Evolutionary conservation across 2,113 vertebrate genomes (phyloP).

Genomic region (Actinemys pallida): DNA sequence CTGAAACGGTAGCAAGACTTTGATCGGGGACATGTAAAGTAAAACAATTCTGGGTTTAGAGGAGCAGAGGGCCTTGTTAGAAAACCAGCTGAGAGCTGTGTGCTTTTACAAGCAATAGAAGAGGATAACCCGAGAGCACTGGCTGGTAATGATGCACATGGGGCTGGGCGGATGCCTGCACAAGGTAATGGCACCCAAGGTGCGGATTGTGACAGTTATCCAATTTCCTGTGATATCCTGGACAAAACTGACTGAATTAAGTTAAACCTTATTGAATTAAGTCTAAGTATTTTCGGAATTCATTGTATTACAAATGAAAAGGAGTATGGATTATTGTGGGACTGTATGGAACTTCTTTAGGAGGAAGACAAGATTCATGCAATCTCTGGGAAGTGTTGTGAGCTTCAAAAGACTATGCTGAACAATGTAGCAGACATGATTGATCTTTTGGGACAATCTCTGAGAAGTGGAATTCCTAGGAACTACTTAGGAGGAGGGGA

Average conservation of each 20-base stretch:
- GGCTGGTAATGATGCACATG: background rate
- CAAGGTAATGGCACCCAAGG: background rate
- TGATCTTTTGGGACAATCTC: background rate
- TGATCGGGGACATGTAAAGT: background rate
- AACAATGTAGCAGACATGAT: background rate
- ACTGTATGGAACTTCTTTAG: background rate
- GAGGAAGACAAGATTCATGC: background rate
- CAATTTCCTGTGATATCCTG: background rate
- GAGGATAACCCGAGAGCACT: background rate
- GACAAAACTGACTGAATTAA: background rate
- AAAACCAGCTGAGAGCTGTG: background rate
- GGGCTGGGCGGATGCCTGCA: background rate
- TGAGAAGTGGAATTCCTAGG: background rate
- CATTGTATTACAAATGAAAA: background rate
- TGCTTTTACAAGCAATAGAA: background rate
- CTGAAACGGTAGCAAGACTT: background rate
- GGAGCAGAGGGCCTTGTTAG: background rate
- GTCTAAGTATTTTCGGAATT: background rate
- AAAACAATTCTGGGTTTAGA: background rate
- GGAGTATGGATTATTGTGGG: background rate
- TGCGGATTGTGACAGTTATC: background rate
- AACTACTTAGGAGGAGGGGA: background rate
- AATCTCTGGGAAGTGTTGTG: background rate
- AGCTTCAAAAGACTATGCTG: background rate
- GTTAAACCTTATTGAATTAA: background rate